Evolutionary conservation across 2,113 vertebrate genomes (phyloP), one percentile per base, ranked within the genome.

Genomic region (Platichthys flesus): DNA sequence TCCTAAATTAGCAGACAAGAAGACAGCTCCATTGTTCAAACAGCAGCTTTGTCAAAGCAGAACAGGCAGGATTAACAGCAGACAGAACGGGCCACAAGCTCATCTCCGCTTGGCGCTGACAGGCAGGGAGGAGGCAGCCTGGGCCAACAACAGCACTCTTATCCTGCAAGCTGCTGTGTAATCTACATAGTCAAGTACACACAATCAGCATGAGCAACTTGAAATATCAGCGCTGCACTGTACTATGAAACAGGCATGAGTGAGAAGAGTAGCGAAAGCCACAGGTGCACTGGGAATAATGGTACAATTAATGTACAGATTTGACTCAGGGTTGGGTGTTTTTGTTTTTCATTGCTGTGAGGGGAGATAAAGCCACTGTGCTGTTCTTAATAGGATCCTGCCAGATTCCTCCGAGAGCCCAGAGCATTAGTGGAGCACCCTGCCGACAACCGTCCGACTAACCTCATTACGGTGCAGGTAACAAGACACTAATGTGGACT

Each of bases 1-100:
- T 97, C 96, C 96, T 95, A 95, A 97, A 95, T 95, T 96, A 98
- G 95, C 96, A 96, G 97, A 97, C 96, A 96, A 95, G 95, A 95
- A 97, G 97, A 97, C 96, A 95, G 95, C 96, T 95, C 95, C 95
- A 96, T 96, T 96, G 96, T 97, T 97, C 97, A 96, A 95, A 95
- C 96, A 93, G 87, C 88, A 89, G 94, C 95, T 94, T 93, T 95
- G 92, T 94, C 95, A 95, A 96, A 90, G 95, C 94, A 92, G 91
- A 93, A 92, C 94, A 95, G 94, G 92, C 93, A 89, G 92, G 92
- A 94, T 95, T 95, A 94, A 89, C 64, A 87, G 85, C 88, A 90
- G 87, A 86, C 86, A 83, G 90, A 92, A 84, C 76, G 71, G 90
- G 86, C 88, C 84, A 90, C 87, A 67, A 61, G 90, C 90, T 91